phyloP scores from a whole-genome alignment of 2,888 invertebrate species.

The Mythimna albipuncta region DNA sequence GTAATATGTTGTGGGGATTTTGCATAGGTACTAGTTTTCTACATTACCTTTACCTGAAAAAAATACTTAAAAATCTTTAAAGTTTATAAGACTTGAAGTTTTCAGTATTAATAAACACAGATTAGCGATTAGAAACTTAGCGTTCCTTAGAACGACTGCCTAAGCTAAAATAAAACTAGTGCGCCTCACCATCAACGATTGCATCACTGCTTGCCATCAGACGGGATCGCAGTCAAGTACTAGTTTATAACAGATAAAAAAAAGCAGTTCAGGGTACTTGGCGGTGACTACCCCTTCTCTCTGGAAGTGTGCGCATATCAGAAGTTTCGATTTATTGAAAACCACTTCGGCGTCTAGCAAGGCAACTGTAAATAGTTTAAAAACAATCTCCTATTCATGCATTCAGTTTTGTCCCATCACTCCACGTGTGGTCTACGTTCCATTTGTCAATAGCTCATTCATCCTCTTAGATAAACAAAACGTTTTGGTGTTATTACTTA shows the following conservation, averaged over 20 bases:
- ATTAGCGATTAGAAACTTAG: too few relatives aligned
- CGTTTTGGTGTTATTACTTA: constrained; percentile 9
- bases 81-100: neutral
- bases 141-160: too few relatives aligned
- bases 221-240: too few relatives aligned
- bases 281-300: too few relatives aligned
- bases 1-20: constrained; percentile 22
- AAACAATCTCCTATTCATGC: constrained; percentile 6
- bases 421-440: constrained; percentile 26
- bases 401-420: neutral
- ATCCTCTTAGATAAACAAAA: constrained; percentile 20
- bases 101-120: neutral
- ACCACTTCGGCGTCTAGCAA: too few relatives aligned
- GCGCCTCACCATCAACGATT: too few relatives aligned
- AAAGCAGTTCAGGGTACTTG: too few relatives aligned
- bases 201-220: too few relatives aligned
- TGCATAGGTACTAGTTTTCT: neutral
- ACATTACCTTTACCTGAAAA: neutral
- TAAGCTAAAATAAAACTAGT: too few relatives aligned
- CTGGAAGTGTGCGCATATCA: too few relatives aligned
- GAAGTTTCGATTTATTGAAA: too few relatives aligned
- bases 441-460: constrained; percentile 17
- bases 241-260: too few relatives aligned
- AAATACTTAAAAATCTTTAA: neutral
- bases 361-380: neutral